Base-by-base conservation (phyloP, 2,797 vertebrate species). In the Monodelphis domestica region DNA sequence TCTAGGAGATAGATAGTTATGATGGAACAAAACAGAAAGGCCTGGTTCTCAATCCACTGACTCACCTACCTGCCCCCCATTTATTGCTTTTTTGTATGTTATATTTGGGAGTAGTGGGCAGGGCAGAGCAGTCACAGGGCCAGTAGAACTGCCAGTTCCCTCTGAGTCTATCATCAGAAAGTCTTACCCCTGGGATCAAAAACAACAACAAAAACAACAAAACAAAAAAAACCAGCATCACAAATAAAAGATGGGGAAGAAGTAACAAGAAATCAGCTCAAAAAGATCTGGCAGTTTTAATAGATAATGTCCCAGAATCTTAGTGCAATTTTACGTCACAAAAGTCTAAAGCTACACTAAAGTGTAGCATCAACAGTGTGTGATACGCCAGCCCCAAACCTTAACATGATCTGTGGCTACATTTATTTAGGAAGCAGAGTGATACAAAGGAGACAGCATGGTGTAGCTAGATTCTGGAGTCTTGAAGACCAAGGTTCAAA, bases 81-180 rank as follows among this genome's bases (percentile, higher is more conserved):
- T n/a, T n/a, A 70, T 6, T 38, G 59, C n/a, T 9, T 70, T 70
- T 38, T 63, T n/a, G 15, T 5, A n/a, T 1, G 10, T n/a, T n/a
- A 15, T 63, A 4, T n/a, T 6, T 55, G 21, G 30, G 3, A 5
- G 14, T 0, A 1, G 33, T 2, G 1, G 59, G 15, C 33, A 26
- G 24, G 10, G 14, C 59, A n/a, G 59, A 38, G 33, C 33, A 70
- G 33, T 70, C 15, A 15, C 59, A 70, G 59, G 33, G 21, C 33
- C 59, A 70, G 59, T 59, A 70, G 59, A 70, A 38, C 5, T 70
- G 21, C 33, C 59, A 70, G 33, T 38, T 70, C 59, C 10, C 59
- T 70, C 33, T 38, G 33, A 14, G 33, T 38, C 14, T 70, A 70
- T 7, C n/a, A 70, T 70, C 14, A 6, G 17, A 70, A 70, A 70